Percentiles rank a stretch among this genome's conserved stretches.
Evolutionary conservation across 2,797 vertebrate species (phyloP).

Genomic region (Discoglossus pictus): DNA sequence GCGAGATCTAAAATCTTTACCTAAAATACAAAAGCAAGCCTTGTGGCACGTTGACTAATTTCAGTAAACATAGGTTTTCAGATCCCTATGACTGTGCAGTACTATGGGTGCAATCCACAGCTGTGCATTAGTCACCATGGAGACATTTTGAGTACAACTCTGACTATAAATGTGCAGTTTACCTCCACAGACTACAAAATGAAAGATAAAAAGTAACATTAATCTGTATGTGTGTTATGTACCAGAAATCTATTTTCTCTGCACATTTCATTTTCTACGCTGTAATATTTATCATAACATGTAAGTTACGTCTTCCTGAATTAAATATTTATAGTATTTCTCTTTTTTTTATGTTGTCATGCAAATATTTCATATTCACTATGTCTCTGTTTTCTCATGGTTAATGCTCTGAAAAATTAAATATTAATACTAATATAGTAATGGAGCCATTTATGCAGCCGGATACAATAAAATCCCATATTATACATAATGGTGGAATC

Average conservation of each 20-base stretch:
- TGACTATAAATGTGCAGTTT: conserved; percentile 51
- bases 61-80: conserved; percentile 21
- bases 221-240: conserved; percentile 42
- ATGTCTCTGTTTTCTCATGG: too few relatives aligned
- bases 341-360: too few relatives aligned
- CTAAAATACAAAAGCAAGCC: conserved; percentile 31
- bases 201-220: conserved; percentile 40
- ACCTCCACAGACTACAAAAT: conserved; percentile 46
- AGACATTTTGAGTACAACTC: conserved; percentile 45
- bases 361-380: too few relatives aligned
- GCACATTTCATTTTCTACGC: conserved; percentile 20
- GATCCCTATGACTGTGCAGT: conserved; percentile 25
- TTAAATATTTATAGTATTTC: too few relatives aligned
- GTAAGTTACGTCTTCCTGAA: too few relatives aligned
- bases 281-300: conserved; percentile 20
- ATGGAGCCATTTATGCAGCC: too few relatives aligned
- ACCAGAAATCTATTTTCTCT: conserved; percentile 41
- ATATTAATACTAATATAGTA: too few relatives aligned
- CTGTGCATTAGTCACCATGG: conserved; percentile 50
- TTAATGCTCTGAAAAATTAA: too few relatives aligned
- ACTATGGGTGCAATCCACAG: conserved; percentile 31
- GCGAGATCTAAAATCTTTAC: conserved; percentile 32
- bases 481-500: too few relatives aligned
- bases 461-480: too few relatives aligned
- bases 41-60: conserved; percentile 14